Conservation (phyloP, 2,797 vertebrate genomes). For the Hipposideros larvatus region DNA sequence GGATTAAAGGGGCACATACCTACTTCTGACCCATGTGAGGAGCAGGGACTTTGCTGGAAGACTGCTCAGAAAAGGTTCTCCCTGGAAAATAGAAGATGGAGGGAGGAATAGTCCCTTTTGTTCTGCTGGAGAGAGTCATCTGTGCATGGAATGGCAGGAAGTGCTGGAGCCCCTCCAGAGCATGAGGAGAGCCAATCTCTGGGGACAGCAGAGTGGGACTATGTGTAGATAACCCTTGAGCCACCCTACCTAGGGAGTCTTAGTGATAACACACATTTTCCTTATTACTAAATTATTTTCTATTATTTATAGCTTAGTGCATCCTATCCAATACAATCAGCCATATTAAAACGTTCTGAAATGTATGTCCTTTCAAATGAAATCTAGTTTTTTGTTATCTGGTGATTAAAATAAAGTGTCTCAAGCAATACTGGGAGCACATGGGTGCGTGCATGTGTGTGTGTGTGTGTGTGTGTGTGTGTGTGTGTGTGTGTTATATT, state of each 20-base stretch:
- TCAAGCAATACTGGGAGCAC: neutral
- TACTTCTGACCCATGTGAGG: neutral
- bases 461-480: neutral
- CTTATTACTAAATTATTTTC: neutral
- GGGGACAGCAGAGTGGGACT: rapidly evolving
- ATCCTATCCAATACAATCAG: neutral
- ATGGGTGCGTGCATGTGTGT: neutral
- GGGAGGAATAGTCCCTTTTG: neutral
- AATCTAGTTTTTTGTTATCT: neutral
- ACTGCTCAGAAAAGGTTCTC: neutral
- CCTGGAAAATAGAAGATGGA: neutral
- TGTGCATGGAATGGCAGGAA: rapidly evolving
- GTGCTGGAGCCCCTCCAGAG: rapidly evolving
- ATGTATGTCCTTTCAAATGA: neutral
- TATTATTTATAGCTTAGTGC: neutral
- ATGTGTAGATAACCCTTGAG: neutral
- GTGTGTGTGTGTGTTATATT: neutral
- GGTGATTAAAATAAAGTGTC: neutral
- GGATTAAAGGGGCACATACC: rapidly evolving
- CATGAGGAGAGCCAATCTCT: rapidly evolving
- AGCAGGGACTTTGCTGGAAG: neutral
- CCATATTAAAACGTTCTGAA: neutral
- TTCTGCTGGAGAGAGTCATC: rapidly evolving
- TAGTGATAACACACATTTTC: neutral
- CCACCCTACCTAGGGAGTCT: no score